Base-by-base conservation (phyloP, 1,140 invertebrate species). In the Eupristina koningsbergeri region DNA sequence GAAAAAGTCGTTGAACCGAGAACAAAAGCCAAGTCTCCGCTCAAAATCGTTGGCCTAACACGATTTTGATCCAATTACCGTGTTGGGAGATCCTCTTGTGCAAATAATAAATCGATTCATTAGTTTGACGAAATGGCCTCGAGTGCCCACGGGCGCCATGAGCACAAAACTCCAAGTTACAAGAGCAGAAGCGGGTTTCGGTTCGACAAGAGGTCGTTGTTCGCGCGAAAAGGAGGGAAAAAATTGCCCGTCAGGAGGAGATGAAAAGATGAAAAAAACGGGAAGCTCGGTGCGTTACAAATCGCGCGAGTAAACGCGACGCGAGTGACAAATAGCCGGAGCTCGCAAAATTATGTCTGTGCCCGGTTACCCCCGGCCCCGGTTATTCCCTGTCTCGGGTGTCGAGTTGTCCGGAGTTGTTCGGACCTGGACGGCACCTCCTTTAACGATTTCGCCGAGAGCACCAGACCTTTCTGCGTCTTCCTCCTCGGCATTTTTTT, bases 241-340 rank as follows among this genome's bases (percentile, higher is more conserved):
- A 58, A 58, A 58, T 58, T 58, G 53, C 19, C 17, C 53, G 2
- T 26, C 3, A 26, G 29, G 45, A n/a, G 3, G 45, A 41, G 17
- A 13, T 3, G 34, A 75, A 50, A 34, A 31, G 34, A 63, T 50
- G 34, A 61, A 78, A 78, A 63, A 78, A 80, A 58, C 13, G 22
- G 34, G 34, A 53, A 58, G 61, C 39, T 0, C 77, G 17, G n/a
- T 9, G 47, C 45, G 29, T 53, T 80, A 80, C 63, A 80, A 80
- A 80, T 80, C 79, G 47, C 19, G 19, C 36, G 22, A 47, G 67
- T 34, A 63, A 77, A 41, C 29, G 74, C 78, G 6, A 26, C 31
- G n/a, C 64, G 36, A 47, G 67, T 80, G 79, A 80, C 79, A 80
- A 80, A 80, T 80, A 80, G 50, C 79, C 53, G 53, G 29, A 29